Percentiles rank a stretch among this genome's conserved stretches.
Conservation (phyloP, 2,797 vertebrate species). For the Trichosurus vulpecula region DNA sequence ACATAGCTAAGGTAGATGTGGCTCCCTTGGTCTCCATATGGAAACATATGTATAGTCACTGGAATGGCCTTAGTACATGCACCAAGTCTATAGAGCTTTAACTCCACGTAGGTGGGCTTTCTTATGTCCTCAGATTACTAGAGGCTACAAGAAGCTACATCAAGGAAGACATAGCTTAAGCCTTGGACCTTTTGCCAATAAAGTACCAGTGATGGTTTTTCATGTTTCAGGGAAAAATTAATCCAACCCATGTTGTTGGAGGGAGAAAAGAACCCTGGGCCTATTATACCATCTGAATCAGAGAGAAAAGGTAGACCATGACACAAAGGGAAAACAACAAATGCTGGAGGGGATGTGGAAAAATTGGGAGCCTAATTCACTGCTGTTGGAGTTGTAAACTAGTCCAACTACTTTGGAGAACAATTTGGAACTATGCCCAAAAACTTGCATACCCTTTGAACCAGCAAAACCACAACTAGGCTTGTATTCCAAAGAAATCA, state of each 20-base stretch:
- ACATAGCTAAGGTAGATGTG: not conserved
- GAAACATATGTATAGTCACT: not conserved
- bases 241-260: not conserved
- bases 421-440: not conserved
- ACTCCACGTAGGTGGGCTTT: not conserved
- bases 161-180: not conserved
- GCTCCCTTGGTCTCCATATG: not conserved
- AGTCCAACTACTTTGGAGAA: not conserved
- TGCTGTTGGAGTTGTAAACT: not conserved
- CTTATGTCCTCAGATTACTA: not conserved
- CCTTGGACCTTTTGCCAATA: not conserved
- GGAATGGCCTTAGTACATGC: not conserved
- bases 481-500: not conserved
- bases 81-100: not conserved
- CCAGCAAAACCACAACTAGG: not conserved
- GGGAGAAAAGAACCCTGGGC: not conserved
- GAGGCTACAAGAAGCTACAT: not conserved
- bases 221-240: not conserved
- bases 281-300: not conserved
- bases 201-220: not conserved
- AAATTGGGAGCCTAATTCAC: not conserved
- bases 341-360: not conserved
- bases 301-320: not conserved
- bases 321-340: not conserved
- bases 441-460: not conserved